A percentile compares a stretch with the other conserved stretches of the same genome.
Evolutionary conservation across 2,113 vertebrate genomes (phyloP).

Genomic region (Spea multiplicata): DNA sequence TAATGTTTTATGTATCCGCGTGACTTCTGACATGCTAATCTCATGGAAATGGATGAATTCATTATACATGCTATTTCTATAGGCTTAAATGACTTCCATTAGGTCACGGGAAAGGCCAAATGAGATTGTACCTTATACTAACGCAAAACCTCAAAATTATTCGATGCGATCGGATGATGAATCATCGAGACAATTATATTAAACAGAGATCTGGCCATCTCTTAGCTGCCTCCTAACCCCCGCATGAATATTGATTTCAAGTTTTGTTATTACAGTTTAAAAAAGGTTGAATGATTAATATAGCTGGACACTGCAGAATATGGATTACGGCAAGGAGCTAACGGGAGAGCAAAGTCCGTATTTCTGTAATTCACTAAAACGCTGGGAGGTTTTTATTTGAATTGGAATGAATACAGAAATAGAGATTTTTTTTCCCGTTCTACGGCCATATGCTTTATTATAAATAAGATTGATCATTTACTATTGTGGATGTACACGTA

Average conservation of each 20-base stretch:
- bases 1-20: slow-evolving; percentile 53
- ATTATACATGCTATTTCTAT: slow-evolving; percentile 65
- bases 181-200: slow-evolving; percentile 17
- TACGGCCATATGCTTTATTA: no score
- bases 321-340: not conserved
- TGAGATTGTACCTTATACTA: slow-evolving; percentile 53
- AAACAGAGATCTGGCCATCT: not conserved
- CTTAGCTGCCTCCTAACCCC: not conserved
- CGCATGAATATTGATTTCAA: not conserved
- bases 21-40: slow-evolving; percentile 65
- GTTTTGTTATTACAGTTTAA: slow-evolving; percentile 12
- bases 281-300: slow-evolving; percentile 22
- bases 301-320: slow-evolving; percentile 2
- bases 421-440: no score
- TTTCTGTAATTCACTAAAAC: no score
- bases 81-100: slow-evolving; percentile 55
- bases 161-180: slow-evolving; percentile 10
- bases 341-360: no score
- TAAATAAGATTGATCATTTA: no score
- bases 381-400: no score
- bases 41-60: slow-evolving; percentile 66
- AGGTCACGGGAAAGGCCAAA: slow-evolving; percentile 61
- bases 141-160: slow-evolving; percentile 14
- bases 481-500: no score
- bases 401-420: no score